phyloP scores from a whole-genome alignment of 2,113 vertebrate species.

The Gasterosteus nipponicus region DNA sequence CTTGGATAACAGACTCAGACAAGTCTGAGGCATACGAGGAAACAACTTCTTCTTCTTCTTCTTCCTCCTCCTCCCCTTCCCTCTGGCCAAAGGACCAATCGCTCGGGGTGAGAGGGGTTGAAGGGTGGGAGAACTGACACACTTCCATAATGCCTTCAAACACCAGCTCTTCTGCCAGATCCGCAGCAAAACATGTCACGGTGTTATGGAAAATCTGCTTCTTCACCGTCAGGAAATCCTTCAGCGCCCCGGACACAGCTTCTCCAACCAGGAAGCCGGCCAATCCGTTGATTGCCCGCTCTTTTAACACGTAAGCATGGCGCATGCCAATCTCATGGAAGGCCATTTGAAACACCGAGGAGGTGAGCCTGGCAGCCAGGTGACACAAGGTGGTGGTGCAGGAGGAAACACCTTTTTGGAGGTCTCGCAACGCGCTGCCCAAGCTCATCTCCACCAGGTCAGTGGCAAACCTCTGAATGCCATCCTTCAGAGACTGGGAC shows the following conservation, averaged over 20 bases:
- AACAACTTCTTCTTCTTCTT: constrained; percentile 85
- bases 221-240: constrained; percentile 90
- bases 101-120: constrained; percentile 83
- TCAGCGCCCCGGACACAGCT: constrained; percentile 90
- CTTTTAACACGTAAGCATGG: constrained; percentile 87
- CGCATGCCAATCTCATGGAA: constrained; percentile 95
- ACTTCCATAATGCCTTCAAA: constrained; percentile 99
- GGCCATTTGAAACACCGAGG: constrained; percentile 95
- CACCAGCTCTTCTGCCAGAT: constrained; percentile 94
- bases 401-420: constrained; percentile 93
- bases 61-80: constrained; percentile 82
- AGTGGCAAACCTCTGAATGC: constrained; percentile 93
- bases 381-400: constrained; percentile 94
- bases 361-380: constrained; percentile 90
- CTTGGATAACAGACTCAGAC: constrained; percentile 97
- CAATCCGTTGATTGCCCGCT: constrained; percentile 90
- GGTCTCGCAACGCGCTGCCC: constrained; percentile 92
- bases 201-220: constrained; percentile 94
- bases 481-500: constrained; percentile 87
- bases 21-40: constrained; percentile 93
- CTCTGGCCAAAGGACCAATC: constrained; percentile 80
- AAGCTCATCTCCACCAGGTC: constrained; percentile 96
- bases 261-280: constrained; percentile 92
- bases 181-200: constrained; percentile 89
- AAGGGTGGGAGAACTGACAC: constrained; percentile 94